These are phyloP conservation scores for Sphaeridia pumilis DNA, from an alignment of 2,888 invertebrate genomes.

Conservation along the genomic window DNA sequence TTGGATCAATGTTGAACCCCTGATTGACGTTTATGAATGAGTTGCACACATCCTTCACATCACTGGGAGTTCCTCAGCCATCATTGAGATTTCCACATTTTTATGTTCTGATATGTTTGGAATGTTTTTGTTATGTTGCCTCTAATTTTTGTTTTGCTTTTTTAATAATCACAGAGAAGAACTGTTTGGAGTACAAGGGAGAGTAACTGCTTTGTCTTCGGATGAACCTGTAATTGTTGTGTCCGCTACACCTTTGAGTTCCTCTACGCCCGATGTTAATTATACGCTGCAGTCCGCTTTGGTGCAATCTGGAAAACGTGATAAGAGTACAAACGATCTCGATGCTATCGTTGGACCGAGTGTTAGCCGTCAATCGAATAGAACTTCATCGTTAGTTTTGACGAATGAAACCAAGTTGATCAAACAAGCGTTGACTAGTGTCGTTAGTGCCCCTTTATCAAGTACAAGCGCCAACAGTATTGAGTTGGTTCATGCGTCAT, in stretches of 20 bases:
- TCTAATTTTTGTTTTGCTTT: slow-evolving; percentile 17
- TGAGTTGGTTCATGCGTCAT: not conserved
- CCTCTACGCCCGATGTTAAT: not conserved
- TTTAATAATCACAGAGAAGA: slow-evolving; percentile 25
- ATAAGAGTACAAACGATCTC: not conserved
- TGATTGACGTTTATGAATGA: too few species aligned
- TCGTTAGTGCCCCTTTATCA: not conserved
- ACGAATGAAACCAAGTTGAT: not conserved
- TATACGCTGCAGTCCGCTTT: not conserved
- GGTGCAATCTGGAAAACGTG: not conserved
- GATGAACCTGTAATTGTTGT: not conserved
- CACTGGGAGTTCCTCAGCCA: too few species aligned
- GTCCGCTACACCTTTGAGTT: not conserved
- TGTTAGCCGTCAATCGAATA: not conserved
- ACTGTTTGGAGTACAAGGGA: slow-evolving; percentile 33
- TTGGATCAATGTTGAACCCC: too few species aligned
- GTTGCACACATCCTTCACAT: too few species aligned
- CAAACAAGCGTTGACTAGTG: not conserved
- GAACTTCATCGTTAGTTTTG: not conserved
- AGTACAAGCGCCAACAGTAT: not conserved
- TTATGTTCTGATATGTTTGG: slow-evolving; percentile 17
- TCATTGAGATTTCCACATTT: too few species aligned
- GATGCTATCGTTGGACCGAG: not conserved
- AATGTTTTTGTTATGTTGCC: slow-evolving; percentile 20
- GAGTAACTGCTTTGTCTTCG: slow-evolving; percentile 28